Evolutionary conservation across 2,888 invertebrate genomes (phyloP).

Genomic region (Trachelus troglodyta): DNA sequence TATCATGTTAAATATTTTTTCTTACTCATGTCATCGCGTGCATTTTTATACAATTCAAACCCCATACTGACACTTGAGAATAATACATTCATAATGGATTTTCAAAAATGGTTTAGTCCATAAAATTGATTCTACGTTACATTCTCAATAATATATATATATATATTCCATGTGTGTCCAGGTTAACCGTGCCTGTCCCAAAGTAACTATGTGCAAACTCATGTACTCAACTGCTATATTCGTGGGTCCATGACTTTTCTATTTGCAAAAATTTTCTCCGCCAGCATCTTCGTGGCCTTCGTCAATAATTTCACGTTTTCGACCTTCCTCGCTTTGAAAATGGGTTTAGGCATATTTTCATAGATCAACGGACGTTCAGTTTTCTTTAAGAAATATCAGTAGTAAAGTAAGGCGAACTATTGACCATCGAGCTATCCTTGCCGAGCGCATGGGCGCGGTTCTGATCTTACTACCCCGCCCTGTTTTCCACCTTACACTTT

Average conservation of each 20-base stretch:
- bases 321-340: neutral
- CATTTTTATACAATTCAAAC: neutral
- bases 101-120: neutral
- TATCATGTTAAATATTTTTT: neutral
- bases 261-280: neutral
- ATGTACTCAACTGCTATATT: neutral
- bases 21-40: neutral
- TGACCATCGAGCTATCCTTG: conserved; percentile 27
- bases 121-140: neutral
- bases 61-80: neutral
- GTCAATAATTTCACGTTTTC: neutral
- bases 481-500: neutral
- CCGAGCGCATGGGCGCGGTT: conserved; percentile 44
- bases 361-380: neutral
- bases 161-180: neutral
- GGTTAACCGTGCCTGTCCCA: neutral
- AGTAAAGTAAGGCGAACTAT: conserved; percentile 18
- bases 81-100: neutral
- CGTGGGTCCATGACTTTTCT: neutral
- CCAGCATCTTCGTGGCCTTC: neutral
- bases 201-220: neutral
- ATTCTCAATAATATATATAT: neutral
- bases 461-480: conserved; percentile 19
- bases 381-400: neutral
- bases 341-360: neutral